Conservation (phyloP, 2,113 vertebrate genomes). For the Elanus axillaris region DNA sequence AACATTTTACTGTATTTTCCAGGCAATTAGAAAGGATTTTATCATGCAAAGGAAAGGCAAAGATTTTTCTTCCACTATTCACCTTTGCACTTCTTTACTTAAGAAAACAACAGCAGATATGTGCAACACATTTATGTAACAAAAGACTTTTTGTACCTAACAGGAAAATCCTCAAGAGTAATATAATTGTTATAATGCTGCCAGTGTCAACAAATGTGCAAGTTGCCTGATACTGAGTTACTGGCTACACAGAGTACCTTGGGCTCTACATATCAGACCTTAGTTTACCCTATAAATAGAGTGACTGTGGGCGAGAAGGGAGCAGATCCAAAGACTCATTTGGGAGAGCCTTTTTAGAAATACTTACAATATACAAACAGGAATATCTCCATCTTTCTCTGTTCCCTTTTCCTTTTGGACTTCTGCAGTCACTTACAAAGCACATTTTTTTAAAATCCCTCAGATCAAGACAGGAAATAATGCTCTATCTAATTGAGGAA, state of each 20-base stretch:
- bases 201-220: neutral
- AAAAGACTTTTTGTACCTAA: neutral
- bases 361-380: neutral
- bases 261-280: neutral
- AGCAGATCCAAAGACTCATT: neutral
- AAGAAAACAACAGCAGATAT: neutral
- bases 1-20: neutral
- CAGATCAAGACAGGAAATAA: neutral
- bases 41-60: neutral
- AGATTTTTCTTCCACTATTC: neutral
- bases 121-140: neutral
- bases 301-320: neutral
- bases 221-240: neutral
- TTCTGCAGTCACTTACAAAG: neutral
- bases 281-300: neutral
- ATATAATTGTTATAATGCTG: neutral
- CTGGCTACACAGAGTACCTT: neutral
- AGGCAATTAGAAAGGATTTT: neutral
- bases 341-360: neutral
- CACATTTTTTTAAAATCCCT: neutral
- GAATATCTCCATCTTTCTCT: neutral
- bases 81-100: neutral
- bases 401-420: neutral
- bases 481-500: neutral
- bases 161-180: neutral